Conservation (phyloP, 2,113 vertebrate genomes). For the Silurus meridionalis region DNA sequence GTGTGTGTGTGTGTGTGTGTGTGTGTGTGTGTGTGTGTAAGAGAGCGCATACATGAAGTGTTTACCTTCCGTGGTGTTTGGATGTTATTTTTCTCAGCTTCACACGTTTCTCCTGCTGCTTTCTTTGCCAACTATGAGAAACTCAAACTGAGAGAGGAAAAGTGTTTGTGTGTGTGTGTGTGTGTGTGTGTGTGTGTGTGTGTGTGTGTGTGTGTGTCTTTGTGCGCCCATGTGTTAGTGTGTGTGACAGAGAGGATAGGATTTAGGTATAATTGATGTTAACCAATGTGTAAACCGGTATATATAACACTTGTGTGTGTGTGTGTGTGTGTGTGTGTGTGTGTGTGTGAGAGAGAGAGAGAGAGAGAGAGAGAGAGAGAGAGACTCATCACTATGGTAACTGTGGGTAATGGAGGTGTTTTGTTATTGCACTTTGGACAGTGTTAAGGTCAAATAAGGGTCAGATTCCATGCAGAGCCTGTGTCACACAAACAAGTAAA, state of each 20-base stretch:
- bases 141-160: neutral
- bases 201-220: neutral
- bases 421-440: neutral
- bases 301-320: neutral
- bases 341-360: conserved; percentile 2
- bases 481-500: neutral
- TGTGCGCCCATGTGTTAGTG: neutral
- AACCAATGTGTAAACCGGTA: neutral
- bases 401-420: conserved; percentile 19
- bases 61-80: conserved; percentile 3
- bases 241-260: neutral
- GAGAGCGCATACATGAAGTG: neutral
- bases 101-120: neutral
- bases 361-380: conserved; percentile 1
- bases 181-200: conserved; percentile 19
- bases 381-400: neutral
- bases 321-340: conserved; percentile 1
- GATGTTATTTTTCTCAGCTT: neutral
- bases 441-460: conserved; percentile 28
- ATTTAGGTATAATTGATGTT: neutral
- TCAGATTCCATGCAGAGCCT: conserved; percentile 25
- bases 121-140: neutral
- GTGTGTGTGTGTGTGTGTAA: neutral
- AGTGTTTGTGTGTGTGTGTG: neutral
- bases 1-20: neutral